Evolutionary conservation across 2,888 invertebrate genomes (phyloP), one percentile per base, ranked within the genome.

Genomic region (Noctua pronuba): DNA sequence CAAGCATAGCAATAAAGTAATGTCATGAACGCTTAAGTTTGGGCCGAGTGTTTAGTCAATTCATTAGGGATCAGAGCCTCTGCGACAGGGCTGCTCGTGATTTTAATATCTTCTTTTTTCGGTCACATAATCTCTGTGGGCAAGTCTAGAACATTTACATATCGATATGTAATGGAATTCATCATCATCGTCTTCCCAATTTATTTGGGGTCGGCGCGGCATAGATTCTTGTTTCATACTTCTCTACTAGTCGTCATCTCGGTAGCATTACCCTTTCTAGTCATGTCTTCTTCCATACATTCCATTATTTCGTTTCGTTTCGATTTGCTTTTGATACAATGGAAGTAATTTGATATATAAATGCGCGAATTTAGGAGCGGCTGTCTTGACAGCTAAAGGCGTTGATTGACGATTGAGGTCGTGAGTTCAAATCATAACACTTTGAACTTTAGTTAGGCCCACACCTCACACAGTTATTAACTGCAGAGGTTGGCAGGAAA

Each of bases 51-150:
- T 91, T 91, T 86, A 84, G 84, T 90, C 90, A 91, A 93, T 93
- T 95, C 93, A 95, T 95, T 95, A 94, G 84, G 83, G 79, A 82
- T 80, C 66, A 72, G 38, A 60, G 35, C 21, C 76, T 82, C 75
- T 64, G 73, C 46, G 49, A 66, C 49, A 83, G 75, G 75, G 74
- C n/a, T 73, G 73, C 0, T 79, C 71, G 72, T 80, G 81, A 84
- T 58, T 72, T 68, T 8, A 35, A 52, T 65, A 52, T 18, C 66
- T 77, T 73, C n/a, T 77, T 84, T 85, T 77, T 80, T 73, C 66
- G 68, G 31, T 64, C 46, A 68, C 62, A 55, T 71, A 72, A 75
- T 79, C 73, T 60, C 41, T n/a, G 16, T 41, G 41, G 65, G n/a
- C n/a, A 66, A 21, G 41, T 82, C 55, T 80, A 76, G n/a, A 83